A percentile compares a stretch with the other conserved stretches of the same genome.
These are phyloP conservation scores for Yponomeuta plumbellus DNA, from an alignment of 2,888 invertebrate genomes.

Conservation along the genomic window DNA sequence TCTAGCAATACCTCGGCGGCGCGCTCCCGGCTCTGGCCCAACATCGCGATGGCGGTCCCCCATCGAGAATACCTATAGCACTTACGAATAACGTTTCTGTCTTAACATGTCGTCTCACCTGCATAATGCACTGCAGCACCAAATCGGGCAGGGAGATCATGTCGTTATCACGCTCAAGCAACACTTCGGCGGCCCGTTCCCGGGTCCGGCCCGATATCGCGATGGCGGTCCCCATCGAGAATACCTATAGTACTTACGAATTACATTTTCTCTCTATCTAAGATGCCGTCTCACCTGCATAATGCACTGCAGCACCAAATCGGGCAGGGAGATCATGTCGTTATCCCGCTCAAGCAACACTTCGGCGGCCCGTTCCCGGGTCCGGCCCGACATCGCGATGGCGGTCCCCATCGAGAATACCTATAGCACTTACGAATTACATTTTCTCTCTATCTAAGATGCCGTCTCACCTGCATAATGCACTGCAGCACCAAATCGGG, in stretches of 20 bases:
- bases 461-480: slow-evolving; percentile 76
- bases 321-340: slow-evolving; percentile 81
- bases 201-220: slow-evolving; percentile 82
- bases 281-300: slow-evolving; percentile 72
- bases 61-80: too few species aligned
- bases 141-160: slow-evolving; percentile 84
- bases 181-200: slow-evolving; percentile 88
- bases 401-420: too few species aligned
- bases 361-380: slow-evolving; percentile 90
- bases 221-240: slow-evolving; percentile 82
- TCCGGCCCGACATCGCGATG: slow-evolving; percentile 81
- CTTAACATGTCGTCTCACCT: slow-evolving; percentile 65
- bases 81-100: too few species aligned
- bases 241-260: too few species aligned
- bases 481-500: slow-evolving; percentile 91
- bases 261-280: too few species aligned
- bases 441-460: too few species aligned
- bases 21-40: slow-evolving; percentile 85
- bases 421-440: too few species aligned
- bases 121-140: slow-evolving; percentile 87
- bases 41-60: slow-evolving; percentile 81
- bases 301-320: slow-evolving; percentile 90
- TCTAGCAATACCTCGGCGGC: slow-evolving; percentile 91
- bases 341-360: slow-evolving; percentile 89
- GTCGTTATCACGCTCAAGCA: slow-evolving; percentile 88